Base-by-base conservation (phyloP, 1,140 invertebrate species). In the Hesperophylax magnus region DNA sequence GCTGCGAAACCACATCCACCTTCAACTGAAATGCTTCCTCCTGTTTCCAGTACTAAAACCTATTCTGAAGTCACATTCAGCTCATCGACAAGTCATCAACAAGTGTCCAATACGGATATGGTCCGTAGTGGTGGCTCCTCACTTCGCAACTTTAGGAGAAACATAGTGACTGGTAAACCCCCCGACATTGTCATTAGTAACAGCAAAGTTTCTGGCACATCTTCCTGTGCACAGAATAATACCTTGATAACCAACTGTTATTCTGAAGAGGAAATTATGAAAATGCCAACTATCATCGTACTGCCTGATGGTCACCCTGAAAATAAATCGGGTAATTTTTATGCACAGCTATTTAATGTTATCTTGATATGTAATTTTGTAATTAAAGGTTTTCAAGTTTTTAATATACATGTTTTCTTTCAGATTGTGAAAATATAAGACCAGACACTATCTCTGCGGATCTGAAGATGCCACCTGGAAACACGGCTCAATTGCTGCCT, bases 211-310 rank as follows among this genome's bases (percentile, higher is more conserved):
- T n/a, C 69, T 54, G 53, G 67, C n/a, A 17, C 18, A 7, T n/a
- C 20, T 14, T 20, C 67, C 34, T 9, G 15, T 27, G 22, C 52
- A 53, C 8, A 17, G 22, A 22, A 52, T 15, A 39, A 20, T 52
- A 24, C 3, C 14, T 15, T 20, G 0, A 72, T 3, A 15, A 1
- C n/a, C 24, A 75, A 18, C 2, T 56, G 54, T 31, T 75, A 56
- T 58, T 56, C 71, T n/a, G 58, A 83, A 75, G 65, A 54, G 14
- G 67, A 83, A 63, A 83, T 83, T n/a, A 74, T 83, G 82, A 65
- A 83, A 34, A 83, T 80, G 78, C 78, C 82, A 9, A 83, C 82
- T 5, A 58, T 82, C 53, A 72, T 82, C 17, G 78, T 82, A 56
- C 22, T 72, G 24, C 69, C 69, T 2, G 3, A 6, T 52, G 11